These are phyloP conservation scores for Callaeas wilsoni DNA, from an alignment of 2,113 vertebrate species.

Conservation along the genomic window DNA sequence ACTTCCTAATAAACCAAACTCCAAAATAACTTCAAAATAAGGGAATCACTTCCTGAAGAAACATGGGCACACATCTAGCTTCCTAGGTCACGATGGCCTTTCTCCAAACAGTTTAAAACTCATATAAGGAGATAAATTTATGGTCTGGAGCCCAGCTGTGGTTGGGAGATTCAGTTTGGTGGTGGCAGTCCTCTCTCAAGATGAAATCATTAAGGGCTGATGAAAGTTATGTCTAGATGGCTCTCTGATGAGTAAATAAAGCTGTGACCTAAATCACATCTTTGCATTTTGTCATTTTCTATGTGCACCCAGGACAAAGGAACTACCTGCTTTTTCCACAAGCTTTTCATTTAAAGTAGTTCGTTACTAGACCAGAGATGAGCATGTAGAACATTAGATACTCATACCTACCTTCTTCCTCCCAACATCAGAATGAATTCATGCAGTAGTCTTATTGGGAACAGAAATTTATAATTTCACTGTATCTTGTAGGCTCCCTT, in stretches of 20 bases:
- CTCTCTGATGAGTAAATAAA: background rate
- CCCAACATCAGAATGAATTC: background rate
- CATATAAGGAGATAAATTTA: background rate
- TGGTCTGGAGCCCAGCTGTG: background rate
- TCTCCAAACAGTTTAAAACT: background rate
- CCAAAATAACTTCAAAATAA: background rate
- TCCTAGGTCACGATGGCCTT: background rate
- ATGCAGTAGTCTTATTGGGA: background rate
- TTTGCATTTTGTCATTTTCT: background rate
- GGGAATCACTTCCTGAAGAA: background rate
- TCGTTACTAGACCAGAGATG: background rate
- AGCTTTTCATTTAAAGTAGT: background rate
- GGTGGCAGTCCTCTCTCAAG: background rate
- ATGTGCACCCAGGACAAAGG: fast-evolving
- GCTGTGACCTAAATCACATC: background rate
- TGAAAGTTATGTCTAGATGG: background rate
- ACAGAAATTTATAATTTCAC: background rate
- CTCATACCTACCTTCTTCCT: background rate
- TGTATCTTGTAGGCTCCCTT: background rate
- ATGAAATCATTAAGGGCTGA: background rate
- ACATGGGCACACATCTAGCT: background rate
- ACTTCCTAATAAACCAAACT: background rate
- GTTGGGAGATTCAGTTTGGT: background rate
- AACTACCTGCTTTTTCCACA: background rate
- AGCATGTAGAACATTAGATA: background rate